These are phyloP conservation scores for Intellagama lesueurii DNA, from an alignment of 2,797 vertebrate species.

Conservation along the genomic window DNA sequence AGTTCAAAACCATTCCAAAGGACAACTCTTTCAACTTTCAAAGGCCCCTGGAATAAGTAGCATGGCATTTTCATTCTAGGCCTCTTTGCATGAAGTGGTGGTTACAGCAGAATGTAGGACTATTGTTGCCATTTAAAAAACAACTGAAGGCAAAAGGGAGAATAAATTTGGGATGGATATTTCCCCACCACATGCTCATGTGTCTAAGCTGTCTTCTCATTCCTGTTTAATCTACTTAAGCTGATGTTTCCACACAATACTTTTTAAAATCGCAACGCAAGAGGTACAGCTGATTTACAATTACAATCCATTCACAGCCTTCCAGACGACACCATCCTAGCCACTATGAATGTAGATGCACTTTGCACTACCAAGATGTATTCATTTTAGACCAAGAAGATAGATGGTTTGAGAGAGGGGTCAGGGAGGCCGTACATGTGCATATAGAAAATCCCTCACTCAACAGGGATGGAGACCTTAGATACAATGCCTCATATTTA, in stretches of 20 bases:
- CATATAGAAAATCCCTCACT: too few relatives aligned
- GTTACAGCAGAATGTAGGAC: not conserved
- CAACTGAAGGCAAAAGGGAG: not conserved
- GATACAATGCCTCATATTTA: too few relatives aligned
- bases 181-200: not conserved
- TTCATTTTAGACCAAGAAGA: too few relatives aligned
- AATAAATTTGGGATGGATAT: not conserved
- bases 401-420: too few relatives aligned
- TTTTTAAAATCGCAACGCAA: not conserved
- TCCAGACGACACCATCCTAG: too few relatives aligned
- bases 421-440: too few relatives aligned
- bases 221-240: not conserved
- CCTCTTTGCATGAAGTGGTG: conserved; percentile 6
- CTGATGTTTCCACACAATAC: not conserved
- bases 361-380: too few relatives aligned
- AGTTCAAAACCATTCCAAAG: conserved; percentile 32
- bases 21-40: conserved; percentile 22
- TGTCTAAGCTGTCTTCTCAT: not conserved
- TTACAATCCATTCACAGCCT: too few relatives aligned
- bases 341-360: too few relatives aligned
- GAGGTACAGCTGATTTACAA: too few relatives aligned
- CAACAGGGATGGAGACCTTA: too few relatives aligned
- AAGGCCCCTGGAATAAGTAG: conserved; percentile 9
- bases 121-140: conserved; percentile 12
- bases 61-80: not conserved